Evolutionary conservation across 2,888 invertebrate species (phyloP), one percentile per base, ranked within the genome.

Genomic region (Megastigmus dorsalis): DNA sequence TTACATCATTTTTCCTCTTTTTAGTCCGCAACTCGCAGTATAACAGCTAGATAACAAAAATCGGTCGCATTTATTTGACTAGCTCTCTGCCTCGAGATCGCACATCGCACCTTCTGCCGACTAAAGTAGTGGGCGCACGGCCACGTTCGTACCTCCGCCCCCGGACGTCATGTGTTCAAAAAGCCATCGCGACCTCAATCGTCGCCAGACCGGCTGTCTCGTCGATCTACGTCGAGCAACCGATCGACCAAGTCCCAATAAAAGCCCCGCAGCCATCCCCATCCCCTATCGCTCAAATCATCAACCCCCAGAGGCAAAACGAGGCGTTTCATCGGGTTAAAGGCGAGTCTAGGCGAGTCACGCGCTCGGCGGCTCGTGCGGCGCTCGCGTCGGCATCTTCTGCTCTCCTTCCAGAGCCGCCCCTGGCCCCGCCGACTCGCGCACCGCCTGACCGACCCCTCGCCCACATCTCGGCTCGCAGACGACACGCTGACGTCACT

Each of bases 91-190:
- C n/a, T n/a, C n/a, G n/a, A n/a, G n/a, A n/a, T n/a, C n/a, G n/a
- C n/a, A n/a, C 30, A 48, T 33, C 38, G 6, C 10, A 0, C 13
- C 6, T 38, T 20, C n/a, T 23, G 18, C 52, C 43, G 50, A 59
- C 36, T 66, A 52, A 43, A 41, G 72, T 54, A 43, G 65, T 66
- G 13, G 20, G 6, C 10, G 13, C 13, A n/a, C 15, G 30, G 33
- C 33, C 59, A 36, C 57, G 72, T 59, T 57, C 30, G 28, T 33
- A 48, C 48, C 66, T 33, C 70, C 75, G 66, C 70, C 75, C 63
- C 75, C 75, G 70, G 75, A 75, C 75, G 75, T 75, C 75, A 75
- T 75, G 70, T 75, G 75, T 70, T 75, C 48, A 33, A 70, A 63
- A 45, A 52, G 15, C 9, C 28, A 41, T 20, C 10, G 52, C 62